Conservation (phyloP, 1,140 invertebrate genomes). For the Watersipora subatra region DNA sequence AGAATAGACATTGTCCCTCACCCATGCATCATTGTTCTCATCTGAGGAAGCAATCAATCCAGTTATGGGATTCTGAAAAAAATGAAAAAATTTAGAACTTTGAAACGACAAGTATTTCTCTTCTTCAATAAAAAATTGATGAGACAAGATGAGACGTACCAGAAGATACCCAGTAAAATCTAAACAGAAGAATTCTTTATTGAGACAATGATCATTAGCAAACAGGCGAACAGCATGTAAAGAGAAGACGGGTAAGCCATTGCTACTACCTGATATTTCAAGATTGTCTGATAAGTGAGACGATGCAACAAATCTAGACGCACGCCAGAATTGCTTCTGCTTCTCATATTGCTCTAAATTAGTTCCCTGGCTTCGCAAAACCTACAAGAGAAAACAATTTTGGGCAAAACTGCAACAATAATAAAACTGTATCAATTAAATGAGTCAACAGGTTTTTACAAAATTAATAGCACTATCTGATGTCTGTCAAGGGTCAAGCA, state of each 20-base stretch:
- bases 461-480: no score
- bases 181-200: not conserved
- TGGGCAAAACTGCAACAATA: no score
- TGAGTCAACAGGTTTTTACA: no score
- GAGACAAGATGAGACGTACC: not conserved
- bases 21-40: slow-evolving; percentile 87
- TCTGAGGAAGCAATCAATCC: slow-evolving; percentile 59
- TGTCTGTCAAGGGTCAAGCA: no score
- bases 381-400: no score
- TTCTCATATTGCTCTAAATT: slow-evolving; percentile 57
- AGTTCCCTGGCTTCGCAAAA: no score
- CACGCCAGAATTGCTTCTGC: slow-evolving; percentile 82
- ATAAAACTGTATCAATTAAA: no score
- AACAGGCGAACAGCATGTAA: not conserved
- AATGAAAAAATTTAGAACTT: slow-evolving; percentile 10
- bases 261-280: slow-evolving; percentile 60
- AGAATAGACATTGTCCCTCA: slow-evolving; percentile 94
- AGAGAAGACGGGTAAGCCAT: not conserved
- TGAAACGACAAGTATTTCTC: not conserved
- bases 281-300: slow-evolving; percentile 76
- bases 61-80: slow-evolving; percentile 71
- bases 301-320: slow-evolving; percentile 87
- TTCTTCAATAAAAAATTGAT: not conserved
- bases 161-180: not conserved
- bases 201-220: not conserved